Base-by-base conservation (phyloP, 2,113 vertebrate species). In the Symphodus melops region DNA sequence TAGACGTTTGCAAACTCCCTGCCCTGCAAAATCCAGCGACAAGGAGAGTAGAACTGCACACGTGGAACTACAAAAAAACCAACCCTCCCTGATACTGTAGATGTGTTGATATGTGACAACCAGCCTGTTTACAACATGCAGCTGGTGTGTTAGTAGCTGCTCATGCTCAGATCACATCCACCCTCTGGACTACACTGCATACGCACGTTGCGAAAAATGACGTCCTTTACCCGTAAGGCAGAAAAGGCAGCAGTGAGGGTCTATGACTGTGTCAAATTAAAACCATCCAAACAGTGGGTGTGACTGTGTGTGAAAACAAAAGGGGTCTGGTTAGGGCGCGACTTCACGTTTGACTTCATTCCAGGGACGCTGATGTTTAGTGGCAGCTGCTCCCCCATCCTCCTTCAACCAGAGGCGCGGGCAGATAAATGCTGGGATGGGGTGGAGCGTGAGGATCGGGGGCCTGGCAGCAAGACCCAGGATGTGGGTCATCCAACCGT, bases 261-360 rank as follows among this genome's bases (percentile, higher is more conserved):
- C 46, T 17, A n/a, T 4, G 41, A 56, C 23, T 20, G 36, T n/a
- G 61, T 52, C 66, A 20, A 39, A n/a, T n/a, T 62, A 14, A 81
- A 76, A 59, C 56, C 53, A 70, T 25, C 10, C 36, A 20, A 66
- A 86, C 71, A 84, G 65, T 59, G 2, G 44, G 44, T 53, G 37
- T 71, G 48, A 73, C 59, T 84, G 85, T 90, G 68, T 46, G 25
- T 52, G 69, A 82, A 86, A 91, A 84, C 70, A 87, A 85, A 85
- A 81, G 88, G 74, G 59, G 71, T 72, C 80, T 77, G 64, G 62
- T 60, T 33, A 8, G 57, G 71, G 61, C n/a, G 14, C 67, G 75
- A 85, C 74, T 90, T 90, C 76, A 89, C 72, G 76, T 82, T 75
- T 86, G 74, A 90, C 81, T 91, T 91, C 69, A 84, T 82, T 83